These are phyloP conservation scores for Tupaia chinensis DNA, from an alignment of 2,113 vertebrate genomes.

Conservation along the genomic window DNA sequence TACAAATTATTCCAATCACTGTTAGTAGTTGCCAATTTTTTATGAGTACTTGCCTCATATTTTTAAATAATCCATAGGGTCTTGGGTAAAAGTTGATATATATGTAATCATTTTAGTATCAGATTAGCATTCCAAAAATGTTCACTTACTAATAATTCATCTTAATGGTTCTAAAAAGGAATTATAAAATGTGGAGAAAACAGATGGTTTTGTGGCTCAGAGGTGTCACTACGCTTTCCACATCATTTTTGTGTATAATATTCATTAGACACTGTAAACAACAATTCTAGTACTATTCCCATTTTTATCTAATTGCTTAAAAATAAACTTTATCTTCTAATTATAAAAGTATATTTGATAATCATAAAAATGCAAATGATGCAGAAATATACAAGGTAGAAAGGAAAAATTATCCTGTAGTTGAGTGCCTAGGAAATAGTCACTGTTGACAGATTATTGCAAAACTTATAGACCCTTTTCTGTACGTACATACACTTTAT, in stretches of 20 bases:
- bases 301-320: slow-evolving; percentile 19
- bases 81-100: background rate
- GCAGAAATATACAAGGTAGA: background rate
- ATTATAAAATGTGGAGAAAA: background rate
- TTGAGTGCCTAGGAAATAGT: slow-evolving; percentile 45
- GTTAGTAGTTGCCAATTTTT: slow-evolving; percentile 33
- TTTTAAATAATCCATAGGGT: background rate
- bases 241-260: background rate
- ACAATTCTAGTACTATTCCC: background rate
- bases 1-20: background rate
- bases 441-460: background rate
- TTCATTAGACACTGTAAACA: background rate
- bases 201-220: background rate
- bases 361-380: slow-evolving; percentile 41
- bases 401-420: slow-evolving; percentile 28
- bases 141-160: background rate
- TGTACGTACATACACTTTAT: background rate
- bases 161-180: slow-evolving; percentile 40
- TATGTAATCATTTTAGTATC: slow-evolving; percentile 24
- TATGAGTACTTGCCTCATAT: background rate
- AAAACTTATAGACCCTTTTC: background rate
- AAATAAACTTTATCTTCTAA: slow-evolving; percentile 51
- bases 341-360: background rate
- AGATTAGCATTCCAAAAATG: background rate
- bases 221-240: background rate